A percentile compares a stretch with the other conserved stretches of the same genome.
Conservation (phyloP, 2,797 vertebrate genomes). For the Tarsius wallacei region DNA sequence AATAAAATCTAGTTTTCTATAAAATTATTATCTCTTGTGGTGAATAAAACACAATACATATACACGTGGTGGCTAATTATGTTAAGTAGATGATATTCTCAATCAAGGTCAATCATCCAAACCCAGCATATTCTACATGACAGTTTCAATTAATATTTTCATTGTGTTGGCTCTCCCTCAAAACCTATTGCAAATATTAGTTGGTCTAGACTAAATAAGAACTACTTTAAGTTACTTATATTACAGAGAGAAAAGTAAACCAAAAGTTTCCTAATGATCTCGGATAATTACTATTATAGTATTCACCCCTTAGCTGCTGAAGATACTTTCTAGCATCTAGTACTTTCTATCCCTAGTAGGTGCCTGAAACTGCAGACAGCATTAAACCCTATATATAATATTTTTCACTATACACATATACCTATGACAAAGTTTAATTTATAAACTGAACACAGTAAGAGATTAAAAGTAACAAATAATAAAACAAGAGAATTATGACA, state of each 20-base stretch:
- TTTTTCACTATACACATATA: not conserved
- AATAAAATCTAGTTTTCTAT: not conserved
- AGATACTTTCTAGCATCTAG: no score
- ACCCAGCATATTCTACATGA: conserved; percentile 58
- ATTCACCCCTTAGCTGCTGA: not conserved
- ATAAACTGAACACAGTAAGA: not conserved
- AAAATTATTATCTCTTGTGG: conserved; percentile 2
- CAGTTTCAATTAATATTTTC: conserved; percentile 70
- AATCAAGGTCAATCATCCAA: not conserved
- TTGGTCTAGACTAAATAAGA: conserved; percentile 65
- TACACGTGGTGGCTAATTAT: not conserved
- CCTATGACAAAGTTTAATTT: not conserved
- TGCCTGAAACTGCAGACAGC: not conserved
- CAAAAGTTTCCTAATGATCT: not conserved
- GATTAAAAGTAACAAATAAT: not conserved
- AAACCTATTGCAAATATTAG: conserved; percentile 68
- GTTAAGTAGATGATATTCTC: conserved; percentile 60
- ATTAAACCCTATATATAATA: not conserved
- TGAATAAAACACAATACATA: not conserved
- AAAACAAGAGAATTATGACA: no score
- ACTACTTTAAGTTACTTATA: conserved; percentile 17
- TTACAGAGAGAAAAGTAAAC: conserved; percentile 70
- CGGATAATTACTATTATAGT: not conserved
- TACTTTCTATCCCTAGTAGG: not conserved
- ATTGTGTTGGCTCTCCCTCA: conserved; percentile 15